Evolutionary conservation across 1,140 invertebrate genomes (phyloP).

Genomic region (Neodiprion virginianus): DNA sequence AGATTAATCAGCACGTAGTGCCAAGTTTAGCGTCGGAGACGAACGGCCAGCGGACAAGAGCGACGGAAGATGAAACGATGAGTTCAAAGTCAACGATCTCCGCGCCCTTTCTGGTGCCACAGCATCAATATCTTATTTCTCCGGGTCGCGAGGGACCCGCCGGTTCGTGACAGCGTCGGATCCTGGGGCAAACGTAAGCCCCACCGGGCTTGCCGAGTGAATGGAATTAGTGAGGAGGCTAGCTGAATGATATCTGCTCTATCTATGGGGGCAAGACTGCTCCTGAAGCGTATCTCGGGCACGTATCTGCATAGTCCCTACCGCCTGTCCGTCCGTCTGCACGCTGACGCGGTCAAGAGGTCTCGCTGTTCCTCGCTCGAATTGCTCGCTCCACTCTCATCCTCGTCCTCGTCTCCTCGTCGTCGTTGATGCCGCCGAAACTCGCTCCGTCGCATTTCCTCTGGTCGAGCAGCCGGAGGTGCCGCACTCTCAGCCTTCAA

Average conservation of each 20-base stretch:
- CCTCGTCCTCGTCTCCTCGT: no score
- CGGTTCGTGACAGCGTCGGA: constrained; percentile 21
- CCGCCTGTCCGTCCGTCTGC: background rate
- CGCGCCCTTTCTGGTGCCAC: background rate
- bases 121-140: constrained; percentile 7
- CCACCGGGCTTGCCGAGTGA: constrained; percentile 48
- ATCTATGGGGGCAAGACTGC: constrained; percentile 56
- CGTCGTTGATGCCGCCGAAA: no score
- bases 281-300: constrained; percentile 57
- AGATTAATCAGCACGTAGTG: no score
- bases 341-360: background rate
- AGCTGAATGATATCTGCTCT: constrained; percentile 62
- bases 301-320: constrained; percentile 58
- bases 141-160: constrained; percentile 3
- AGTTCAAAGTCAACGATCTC: constrained; percentile 2
- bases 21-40: no score
- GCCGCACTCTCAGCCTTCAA: background rate
- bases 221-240: constrained; percentile 64
- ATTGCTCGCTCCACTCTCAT: background rate
- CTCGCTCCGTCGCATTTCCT: no score
- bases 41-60: background rate
- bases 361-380: background rate
- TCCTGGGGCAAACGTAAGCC: constrained; percentile 26
- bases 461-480: background rate
- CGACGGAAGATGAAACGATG: background rate